Conservation (phyloP, 2,888 invertebrate species). For the Acleris laterana region DNA sequence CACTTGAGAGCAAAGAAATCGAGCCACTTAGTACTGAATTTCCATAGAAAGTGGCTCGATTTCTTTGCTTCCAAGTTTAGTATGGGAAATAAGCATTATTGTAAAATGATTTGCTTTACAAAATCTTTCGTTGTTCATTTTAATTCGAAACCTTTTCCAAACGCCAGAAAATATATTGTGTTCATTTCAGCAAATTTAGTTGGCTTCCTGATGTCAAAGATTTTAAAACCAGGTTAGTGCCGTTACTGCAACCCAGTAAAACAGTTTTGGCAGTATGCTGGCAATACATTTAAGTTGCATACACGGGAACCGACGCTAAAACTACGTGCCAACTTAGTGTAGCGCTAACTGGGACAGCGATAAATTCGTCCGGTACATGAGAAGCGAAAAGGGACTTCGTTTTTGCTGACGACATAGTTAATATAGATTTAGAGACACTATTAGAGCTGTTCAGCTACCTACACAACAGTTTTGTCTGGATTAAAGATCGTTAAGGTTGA, state of each 20-base stretch:
- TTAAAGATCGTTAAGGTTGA: neutral
- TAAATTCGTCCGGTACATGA: slow-evolving; percentile 23
- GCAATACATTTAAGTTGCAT: slow-evolving; percentile 12
- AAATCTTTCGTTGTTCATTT: no score
- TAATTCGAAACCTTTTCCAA: no score
- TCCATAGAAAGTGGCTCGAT: no score
- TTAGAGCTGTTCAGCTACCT: neutral
- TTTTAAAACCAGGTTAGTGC: neutral
- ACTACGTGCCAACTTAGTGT: slow-evolving; percentile 28
- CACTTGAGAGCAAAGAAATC: no score
- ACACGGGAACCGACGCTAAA: slow-evolving; percentile 11
- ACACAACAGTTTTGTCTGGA: neutral
- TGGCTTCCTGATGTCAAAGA: no score
- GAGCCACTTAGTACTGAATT: no score
- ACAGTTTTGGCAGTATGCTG: slow-evolving; percentile 3
- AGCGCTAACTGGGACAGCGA: slow-evolving; percentile 19
- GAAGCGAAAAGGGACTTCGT: slow-evolving; percentile 1
- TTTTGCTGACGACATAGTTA: neutral
- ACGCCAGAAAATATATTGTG: no score
- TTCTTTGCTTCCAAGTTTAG: no score
- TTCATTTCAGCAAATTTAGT: no score
- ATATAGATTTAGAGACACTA: neutral
- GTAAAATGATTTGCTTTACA: no score
- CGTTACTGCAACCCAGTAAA: neutral
- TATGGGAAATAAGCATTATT: no score